Conservation (phyloP, 2,888 invertebrate species). For the Siphlonurus alternatus region DNA sequence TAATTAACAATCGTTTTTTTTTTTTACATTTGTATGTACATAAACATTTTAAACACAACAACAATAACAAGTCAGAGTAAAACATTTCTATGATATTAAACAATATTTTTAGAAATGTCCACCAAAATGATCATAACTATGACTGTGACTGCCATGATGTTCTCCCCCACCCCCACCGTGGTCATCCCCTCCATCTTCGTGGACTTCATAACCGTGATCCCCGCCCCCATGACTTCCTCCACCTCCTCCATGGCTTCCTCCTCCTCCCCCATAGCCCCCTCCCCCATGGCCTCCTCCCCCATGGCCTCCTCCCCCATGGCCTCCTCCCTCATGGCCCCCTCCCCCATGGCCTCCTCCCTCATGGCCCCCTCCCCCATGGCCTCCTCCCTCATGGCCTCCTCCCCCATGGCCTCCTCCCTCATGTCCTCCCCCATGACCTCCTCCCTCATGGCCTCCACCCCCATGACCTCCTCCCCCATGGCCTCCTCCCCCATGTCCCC, state of each 20-base stretch:
- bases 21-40: too few relatives aligned
- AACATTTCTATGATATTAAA: too few relatives aligned
- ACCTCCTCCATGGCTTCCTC: not conserved
- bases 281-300: not conserved
- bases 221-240: not conserved
- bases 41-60: too few relatives aligned
- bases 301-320: slow-evolving; percentile 4
- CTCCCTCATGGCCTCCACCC: slow-evolving; percentile 13
- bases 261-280: not conserved
- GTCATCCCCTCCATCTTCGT: slow-evolving; percentile 1
- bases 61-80: too few relatives aligned
- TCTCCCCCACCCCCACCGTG: slow-evolving; percentile 6
- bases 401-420: slow-evolving; percentile 8
- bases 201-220: not conserved
- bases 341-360: not conserved
- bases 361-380: not conserved
- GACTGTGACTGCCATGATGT: slow-evolving; percentile 5
- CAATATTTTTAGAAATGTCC: not conserved
- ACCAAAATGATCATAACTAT: not conserved
- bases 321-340: not conserved
- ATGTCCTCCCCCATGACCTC: slow-evolving; percentile 3
- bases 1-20: too few relatives aligned
- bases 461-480: slow-evolving; percentile 2
- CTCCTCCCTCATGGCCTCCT: slow-evolving; percentile 3
- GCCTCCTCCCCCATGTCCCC: not conserved